Evolutionary conservation across 2,113 vertebrate genomes (phyloP).

Genomic region (Butastur rufipennis): DNA sequence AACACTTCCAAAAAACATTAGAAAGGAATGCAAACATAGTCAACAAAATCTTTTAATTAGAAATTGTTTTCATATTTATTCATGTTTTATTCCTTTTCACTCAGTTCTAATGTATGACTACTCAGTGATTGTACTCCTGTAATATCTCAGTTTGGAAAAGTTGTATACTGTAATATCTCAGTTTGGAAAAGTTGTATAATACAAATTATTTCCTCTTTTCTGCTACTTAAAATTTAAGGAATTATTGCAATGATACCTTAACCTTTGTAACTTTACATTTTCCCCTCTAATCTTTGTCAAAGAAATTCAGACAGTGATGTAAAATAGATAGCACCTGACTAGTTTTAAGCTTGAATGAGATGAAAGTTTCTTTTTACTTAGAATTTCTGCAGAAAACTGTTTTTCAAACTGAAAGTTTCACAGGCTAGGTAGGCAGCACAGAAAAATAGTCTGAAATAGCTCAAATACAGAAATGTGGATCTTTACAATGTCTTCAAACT

Average conservation of each 20-base stretch:
- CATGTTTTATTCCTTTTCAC: not conserved
- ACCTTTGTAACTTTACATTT: not conserved
- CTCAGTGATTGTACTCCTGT: not conserved
- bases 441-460: not conserved
- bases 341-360: not conserved
- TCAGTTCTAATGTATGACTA: not conserved
- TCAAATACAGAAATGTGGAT: fast-evolving
- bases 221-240: not conserved
- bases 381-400: not conserved
- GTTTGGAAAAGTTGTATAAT: not conserved
- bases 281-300: not conserved
- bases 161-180: not conserved
- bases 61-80: not conserved
- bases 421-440: not conserved
- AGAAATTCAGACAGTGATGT: not conserved
- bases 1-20: not conserved
- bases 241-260: not conserved
- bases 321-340: not conserved
- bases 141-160: not conserved
- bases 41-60: not conserved
- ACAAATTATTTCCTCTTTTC: not conserved
- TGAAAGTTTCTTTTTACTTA: not conserved
- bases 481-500: not conserved
- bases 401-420: not conserved
- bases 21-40: not conserved